Base-by-base conservation (phyloP, 2,888 invertebrate genomes). In the Aricia artaxerxes region DNA sequence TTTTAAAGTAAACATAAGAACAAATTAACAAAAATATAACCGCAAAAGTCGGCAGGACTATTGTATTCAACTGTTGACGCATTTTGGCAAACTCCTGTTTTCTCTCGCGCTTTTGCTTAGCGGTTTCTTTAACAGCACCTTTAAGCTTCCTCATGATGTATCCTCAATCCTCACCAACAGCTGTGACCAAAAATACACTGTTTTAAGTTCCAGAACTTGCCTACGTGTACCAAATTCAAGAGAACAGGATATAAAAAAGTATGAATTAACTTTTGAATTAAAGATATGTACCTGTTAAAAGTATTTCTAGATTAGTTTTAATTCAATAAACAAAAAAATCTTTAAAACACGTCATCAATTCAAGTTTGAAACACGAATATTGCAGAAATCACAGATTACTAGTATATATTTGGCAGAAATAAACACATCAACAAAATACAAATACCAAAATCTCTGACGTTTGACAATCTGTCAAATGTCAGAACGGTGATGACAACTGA, bases 11-110 rank as follows among this genome's bases (percentile, higher is more conserved):
- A 79, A 98, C 96, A 87, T 97, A 97, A 38, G 96, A 95, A 79
- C 96, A 96, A 84, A 98, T 97, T 78, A 97, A 91, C 78, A 97
- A 87, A 83, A 96, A 96, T 82, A 97, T 93, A 49, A 96, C 96
- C 77, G 95, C 96, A 82, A 97, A 87, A 79, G 96, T 96, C 6
- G 97, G 98, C 84, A 97, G 89, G 81, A 97, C 98, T 80, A 97
- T 92, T 1, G 97, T 97, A 86, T 96, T 96, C n/a, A 97, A 95
- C 87, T 97, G 96, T 86, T 96, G 96, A 85, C 97, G 97, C 87
- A 96, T 97, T 88, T 97, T 96, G 9, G 96, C 94, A 86, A 97
- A 98, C 83, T 98, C 98, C 90, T 97, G 96, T 91, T 97, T 97
- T 60, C 98, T 96, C 86, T 98, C 97, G 85, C 97, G 96, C 88